Evolutionary conservation across 1,140 invertebrate genomes (phyloP), one percentile per base, ranked within the genome.

Genomic region (Pseudomyrmex sp.): DNA sequence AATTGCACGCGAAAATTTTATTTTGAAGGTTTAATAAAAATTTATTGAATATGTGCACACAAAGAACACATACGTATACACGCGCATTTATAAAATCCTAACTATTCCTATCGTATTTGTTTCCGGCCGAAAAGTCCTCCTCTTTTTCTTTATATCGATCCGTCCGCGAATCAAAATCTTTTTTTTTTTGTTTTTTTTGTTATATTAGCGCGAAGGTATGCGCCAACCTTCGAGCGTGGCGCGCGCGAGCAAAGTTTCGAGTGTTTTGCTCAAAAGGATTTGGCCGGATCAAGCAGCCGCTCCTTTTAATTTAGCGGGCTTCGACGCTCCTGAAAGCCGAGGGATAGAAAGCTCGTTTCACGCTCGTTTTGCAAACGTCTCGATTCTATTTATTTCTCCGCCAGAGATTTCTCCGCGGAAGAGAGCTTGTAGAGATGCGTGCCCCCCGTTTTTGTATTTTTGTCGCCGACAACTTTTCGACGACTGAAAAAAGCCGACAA

Each of bases 261-360:
- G 86, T 87, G 83, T 88, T 90, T 89, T 85, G 65, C 80, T 85
- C 82, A 69, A 87, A 87, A 89, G 87, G 87, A 89, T 90, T 89
- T 90, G 66, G 85, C 63, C 68, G 86, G 86, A 87, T 86, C 65
- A 75, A 69, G 75, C 83, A 72, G 69, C 74, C 73, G 61, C 72
- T 82, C 82, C 82, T 88, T 88, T 88, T 86, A 87, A 88, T 88
- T 87, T 83, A 54, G 52, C 61, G 62, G 74, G 75, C 82, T 84
- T 87, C 85, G 86, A 88, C 85, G 58, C 85, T 61, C 46, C 61
- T 65, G 44, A 86, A 88, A 87, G 66, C 75, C 61, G 56, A 26
- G 75, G 73, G 74, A 86, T 75, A 85, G 77, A 52, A 66, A 65
- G 35, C 58, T 80, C 70, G 68, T 87, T 68, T 80, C 70, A 46